Base-by-base conservation (phyloP, 2,113 vertebrate genomes). In the Anhinga anhinga region DNA sequence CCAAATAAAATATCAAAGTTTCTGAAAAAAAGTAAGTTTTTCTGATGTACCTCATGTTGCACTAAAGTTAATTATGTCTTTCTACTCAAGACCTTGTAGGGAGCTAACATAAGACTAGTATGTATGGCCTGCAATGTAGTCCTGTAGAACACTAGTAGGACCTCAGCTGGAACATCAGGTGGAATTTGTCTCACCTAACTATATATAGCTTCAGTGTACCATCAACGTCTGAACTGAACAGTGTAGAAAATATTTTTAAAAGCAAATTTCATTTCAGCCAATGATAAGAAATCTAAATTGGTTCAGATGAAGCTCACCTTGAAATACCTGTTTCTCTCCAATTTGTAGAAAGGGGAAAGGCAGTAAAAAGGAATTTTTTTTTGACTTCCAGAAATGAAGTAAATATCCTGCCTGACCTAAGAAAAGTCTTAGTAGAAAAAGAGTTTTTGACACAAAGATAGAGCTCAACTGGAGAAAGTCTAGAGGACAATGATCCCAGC, bases 381-480 rank as follows among this genome's bases (percentile, higher is more conserved):
- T 26, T 72, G 26, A 56, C 10, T 56, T 11, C 14, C 49, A 42
- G 20, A 62, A 47, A 55, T 42, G 9, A 56, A 42, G 11, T 32
- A 70, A 93, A 61, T 50, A 55, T 40, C 65, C 27, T 84, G 13
- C 21, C 13, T 86, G 34, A 18, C 12, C 15, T 55, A 76, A 47
- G 10, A 10, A 45, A 80, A 74, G 10, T 67, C 42, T 67, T 13
- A 40, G 16, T 11, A 53, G 61, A 53, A 47, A 55, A 50, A 42
- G 25, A 32, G 1, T 5, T 47, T 71, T 67, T 67, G 36, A 91
- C 88, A 20, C 52, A 77, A 81, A 88, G 15, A 69, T 47, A 2
- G 2, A 4, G 10, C 17, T 79, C 8, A 32, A 0, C 16, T 73
- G 30, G 53, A 44, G 4, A 72, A 1, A 66, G 4, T 50, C 11